Evolutionary conservation across 2,888 invertebrate genomes (phyloP), one percentile per base, ranked within the genome.

Genomic region (Nematopogon swammerdamellus): DNA sequence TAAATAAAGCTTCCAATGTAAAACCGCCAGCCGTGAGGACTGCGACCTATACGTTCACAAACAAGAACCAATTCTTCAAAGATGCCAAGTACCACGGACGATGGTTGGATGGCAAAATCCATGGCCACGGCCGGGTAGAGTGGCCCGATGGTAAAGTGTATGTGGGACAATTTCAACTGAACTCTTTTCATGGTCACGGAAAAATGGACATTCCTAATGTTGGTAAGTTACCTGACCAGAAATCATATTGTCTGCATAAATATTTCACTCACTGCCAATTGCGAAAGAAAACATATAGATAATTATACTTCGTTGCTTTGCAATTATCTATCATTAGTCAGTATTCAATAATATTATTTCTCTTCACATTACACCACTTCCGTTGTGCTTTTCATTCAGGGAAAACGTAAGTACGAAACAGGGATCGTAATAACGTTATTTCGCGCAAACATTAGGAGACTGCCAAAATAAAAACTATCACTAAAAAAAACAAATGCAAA

Each of bases 81-180:
- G 89, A 89, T 57, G 90, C 92, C 0, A 87, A 84, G 55, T 95
- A 93, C 58, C 83, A 80, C 49, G 95, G 92, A 0, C 81, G 87
- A 51, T 95, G 95, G 95, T 67, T 86, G 52, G 87, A 87, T 62
- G 93, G 91, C 0, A 88, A 91, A 63, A 81, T 93, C 60, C 91
- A 95, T 64, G 95, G 95, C 0, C 81, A 82, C 63, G 94, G 95
- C 3, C 88, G 88, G 64, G 67, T 95, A 52, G 87, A 87, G 60
- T 95, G 92, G 89, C 79, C 84, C 1, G 92, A 93, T 70, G 91
- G 92, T 1, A 86, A 86, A 59, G 75, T 83, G 49, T 95, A 92
- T 60, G 83, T 82, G n/a, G 95, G 95, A 0, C 87, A 90, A 58
- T 89, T 95, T 66, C 84, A 86, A 56, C 80, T 89, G 57, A 89